Evolutionary conservation across 2,113 vertebrate genomes (phyloP).

Genomic region (Lophotis ruficrista): DNA sequence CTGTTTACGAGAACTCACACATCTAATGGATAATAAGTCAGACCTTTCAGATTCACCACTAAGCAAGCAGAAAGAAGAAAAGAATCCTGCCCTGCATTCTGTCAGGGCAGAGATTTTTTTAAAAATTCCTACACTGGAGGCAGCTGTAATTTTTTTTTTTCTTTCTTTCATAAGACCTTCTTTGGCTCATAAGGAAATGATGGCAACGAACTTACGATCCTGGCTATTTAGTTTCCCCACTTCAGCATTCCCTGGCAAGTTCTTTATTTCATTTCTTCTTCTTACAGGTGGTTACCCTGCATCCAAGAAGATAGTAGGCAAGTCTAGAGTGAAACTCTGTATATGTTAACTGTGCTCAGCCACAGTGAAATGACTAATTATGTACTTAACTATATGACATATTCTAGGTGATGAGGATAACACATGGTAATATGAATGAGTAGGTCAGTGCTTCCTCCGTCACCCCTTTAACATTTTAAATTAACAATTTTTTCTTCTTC

Average conservation of each 20-base stretch:
- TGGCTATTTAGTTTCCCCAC: neutral
- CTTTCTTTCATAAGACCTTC: neutral
- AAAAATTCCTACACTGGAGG: neutral
- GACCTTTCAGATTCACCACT: neutral
- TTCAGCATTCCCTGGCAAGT: neutral
- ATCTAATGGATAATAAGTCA: neutral
- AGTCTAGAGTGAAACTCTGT: neutral
- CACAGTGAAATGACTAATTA: neutral
- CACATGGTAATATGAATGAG: neutral
- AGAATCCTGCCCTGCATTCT: neutral
- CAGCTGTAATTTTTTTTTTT: neutral
- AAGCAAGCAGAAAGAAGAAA: neutral
- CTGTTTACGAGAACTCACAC: neutral
- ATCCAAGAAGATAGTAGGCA: neutral
- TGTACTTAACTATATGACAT: neutral
- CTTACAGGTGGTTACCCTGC: neutral
- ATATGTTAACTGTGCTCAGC: neutral
- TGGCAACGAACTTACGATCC: neutral
- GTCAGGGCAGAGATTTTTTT: neutral
- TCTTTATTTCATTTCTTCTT: neutral
- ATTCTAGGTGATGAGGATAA: neutral
- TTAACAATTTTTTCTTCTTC: neutral
- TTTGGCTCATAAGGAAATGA: neutral
- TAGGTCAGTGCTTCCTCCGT: neutral
- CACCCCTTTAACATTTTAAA: neutral